Percentiles rank a stretch among this genome's conserved stretches.
phyloP scores from a whole-genome alignment of 2,797 vertebrate species.

The Iguana delicatissima region DNA sequence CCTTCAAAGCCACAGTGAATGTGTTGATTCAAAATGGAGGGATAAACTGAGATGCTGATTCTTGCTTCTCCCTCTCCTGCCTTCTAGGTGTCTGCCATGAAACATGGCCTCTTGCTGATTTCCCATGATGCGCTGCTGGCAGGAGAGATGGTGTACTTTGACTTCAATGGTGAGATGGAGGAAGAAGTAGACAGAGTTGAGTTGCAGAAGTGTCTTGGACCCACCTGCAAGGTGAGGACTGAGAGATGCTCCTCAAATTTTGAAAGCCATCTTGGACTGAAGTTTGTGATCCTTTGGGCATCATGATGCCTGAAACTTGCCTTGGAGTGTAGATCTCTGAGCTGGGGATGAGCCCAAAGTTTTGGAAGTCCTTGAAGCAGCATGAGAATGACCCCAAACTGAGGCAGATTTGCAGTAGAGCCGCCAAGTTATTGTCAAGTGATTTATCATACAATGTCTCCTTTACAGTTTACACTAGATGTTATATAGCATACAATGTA shows the following conservation, averaged over 20 bases:
- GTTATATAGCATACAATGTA: no score
- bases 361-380: neutral
- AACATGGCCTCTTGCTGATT: slow-evolving; percentile 91
- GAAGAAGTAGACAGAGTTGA: slow-evolving; percentile 91
- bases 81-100: slow-evolving; percentile 94
- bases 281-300: no score
- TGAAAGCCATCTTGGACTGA: neutral
- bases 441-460: no score
- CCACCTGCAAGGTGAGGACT: slow-evolving; percentile 93
- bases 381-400: no score
- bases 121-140: slow-evolving; percentile 94
- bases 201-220: slow-evolving; percentile 95
- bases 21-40: no score
- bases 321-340: neutral
- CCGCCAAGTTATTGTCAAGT: neutral
- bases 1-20: no score
- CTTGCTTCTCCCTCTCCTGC: neutral
- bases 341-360: no score
- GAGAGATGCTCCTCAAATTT: neutral
- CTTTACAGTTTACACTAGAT: no score
- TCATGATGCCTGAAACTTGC: neutral
- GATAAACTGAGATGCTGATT: neutral
- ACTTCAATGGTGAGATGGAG: slow-evolving; percentile 93
- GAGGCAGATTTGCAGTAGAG: fast-evolving
- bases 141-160: slow-evolving; percentile 92